Evolutionary conservation across 2,888 invertebrate genomes (phyloP).

Genomic region (Trypoxylon attenuatum): DNA sequence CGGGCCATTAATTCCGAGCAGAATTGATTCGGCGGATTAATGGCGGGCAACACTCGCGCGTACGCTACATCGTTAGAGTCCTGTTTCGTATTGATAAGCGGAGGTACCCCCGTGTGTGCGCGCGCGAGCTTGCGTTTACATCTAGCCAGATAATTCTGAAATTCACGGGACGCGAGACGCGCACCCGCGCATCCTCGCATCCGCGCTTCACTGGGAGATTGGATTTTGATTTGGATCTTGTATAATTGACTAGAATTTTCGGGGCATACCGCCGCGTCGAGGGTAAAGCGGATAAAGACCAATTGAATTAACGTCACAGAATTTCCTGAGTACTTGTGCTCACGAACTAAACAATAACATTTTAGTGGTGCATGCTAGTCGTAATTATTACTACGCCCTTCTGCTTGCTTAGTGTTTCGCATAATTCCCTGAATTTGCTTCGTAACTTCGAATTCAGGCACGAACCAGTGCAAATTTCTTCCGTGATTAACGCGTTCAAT

Average conservation of each 20-base stretch:
- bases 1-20: too few relatives aligned
- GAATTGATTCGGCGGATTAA: too few relatives aligned
- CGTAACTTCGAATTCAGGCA: too few relatives aligned
- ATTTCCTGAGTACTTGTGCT: constrained; percentile 41
- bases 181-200: background rate
- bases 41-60: too few relatives aligned
- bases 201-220: constrained; percentile 12
- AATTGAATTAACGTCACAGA: constrained; percentile 46
- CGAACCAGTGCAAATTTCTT: too few relatives aligned
- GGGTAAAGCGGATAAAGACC: constrained; percentile 10
- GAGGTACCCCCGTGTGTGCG: background rate
- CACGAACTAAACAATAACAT: constrained; percentile 51
- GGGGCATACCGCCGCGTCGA: constrained; percentile 2
- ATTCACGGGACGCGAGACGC: background rate
- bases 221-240: constrained; percentile 24
- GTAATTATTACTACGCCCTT: constrained; percentile 36
- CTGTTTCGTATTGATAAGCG: background rate
- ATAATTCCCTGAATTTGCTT: too few relatives aligned
- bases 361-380: constrained; percentile 21
- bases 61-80: too few relatives aligned
- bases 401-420: constrained; percentile 45
- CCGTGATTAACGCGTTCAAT: too few relatives aligned
- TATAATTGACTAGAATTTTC: constrained; percentile 36
- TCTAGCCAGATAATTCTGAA: constrained; percentile 1
- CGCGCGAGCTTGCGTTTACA: background rate